phyloP scores from a whole-genome alignment of 2,797 vertebrate genomes.

The Darevskia mixta region DNA sequence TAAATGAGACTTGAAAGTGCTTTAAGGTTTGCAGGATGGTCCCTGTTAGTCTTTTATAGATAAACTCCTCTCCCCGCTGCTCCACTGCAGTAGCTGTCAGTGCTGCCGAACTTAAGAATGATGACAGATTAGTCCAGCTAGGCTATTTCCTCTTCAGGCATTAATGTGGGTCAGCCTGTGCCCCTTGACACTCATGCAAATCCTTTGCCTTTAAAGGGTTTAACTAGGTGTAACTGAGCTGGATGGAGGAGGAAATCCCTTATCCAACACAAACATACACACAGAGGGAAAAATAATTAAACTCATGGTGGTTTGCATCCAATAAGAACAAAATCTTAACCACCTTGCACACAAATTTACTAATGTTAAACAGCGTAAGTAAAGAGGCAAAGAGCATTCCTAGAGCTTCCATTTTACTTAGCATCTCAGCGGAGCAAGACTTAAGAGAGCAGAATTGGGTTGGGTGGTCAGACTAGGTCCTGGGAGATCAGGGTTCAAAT shows the following conservation, averaged over 20 bases:
- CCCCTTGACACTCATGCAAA: neutral
- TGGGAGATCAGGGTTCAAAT: no score
- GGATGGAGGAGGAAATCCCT: neutral
- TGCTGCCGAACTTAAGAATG: neutral
- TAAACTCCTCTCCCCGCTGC: rapidly evolving
- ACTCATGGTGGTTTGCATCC: neutral
- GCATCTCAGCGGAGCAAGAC: neutral
- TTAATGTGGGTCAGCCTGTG: neutral
- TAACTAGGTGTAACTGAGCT: neutral
- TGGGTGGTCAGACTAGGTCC: neutral
- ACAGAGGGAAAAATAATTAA: no score
- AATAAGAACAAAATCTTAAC: neutral
- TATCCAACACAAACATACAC: no score
- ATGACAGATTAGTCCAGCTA: conserved; percentile 24
- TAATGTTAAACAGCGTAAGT: neutral
- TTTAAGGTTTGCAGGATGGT: neutral
- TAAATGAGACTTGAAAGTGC: neutral
- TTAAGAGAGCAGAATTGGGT: neutral
- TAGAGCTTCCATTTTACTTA: neutral
- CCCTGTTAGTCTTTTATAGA: neutral
- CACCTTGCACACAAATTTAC: neutral
- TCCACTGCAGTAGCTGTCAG: neutral
- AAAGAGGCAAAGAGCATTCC: neutral
- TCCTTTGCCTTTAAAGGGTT: conserved; percentile 17
- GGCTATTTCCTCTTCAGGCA: conserved; percentile 21